Base-by-base conservation (phyloP, 2,888 invertebrate species). In the Iselma pallidipennis region DNA sequence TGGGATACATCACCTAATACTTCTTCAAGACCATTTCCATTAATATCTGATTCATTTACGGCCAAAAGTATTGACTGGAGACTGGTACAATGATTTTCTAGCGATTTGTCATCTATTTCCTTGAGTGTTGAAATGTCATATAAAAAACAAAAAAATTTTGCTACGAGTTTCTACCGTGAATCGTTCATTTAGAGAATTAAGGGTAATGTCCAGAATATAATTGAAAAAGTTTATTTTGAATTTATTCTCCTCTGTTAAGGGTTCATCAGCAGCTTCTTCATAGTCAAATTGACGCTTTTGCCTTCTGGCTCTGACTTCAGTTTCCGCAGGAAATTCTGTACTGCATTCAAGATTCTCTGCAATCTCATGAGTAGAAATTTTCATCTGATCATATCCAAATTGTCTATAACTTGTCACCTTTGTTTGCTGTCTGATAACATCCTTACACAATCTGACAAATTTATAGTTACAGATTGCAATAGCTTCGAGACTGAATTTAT, bases 391-490 rank as follows among this genome's bases (percentile, higher is more conserved):
- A n/a, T n/a, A n/a, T n/a, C n/a, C n/a, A n/a, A n/a, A n/a, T n/a
- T n/a, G n/a, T n/a, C n/a, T n/a, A n/a, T n/a, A n/a, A n/a, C n/a
- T n/a, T n/a, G n/a, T n/a, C n/a, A n/a, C 59, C 53, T 65, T 63
- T 63, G 62, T 59, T 59, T 59, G 56, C 49, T 61, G 4, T 25
- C 25, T 25, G 25, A 25, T 25, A 25, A 25, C 55, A 64, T 61
- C 59, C 61, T 51, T 55, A 61, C 58, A 58, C 55, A 61, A 59
- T 65, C 59, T 60, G 58, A 63, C 56, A 63, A 57, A 61, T 66
- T 63, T 63, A 66, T 63, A 53, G 63, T 60, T 63, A n/a, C n/a
- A 63, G 49, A 65, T 65, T 65, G 59, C 65, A 65, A 54, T 57
- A 57, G 55, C 63, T 63, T 63, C 50, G 59, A 61, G 59, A 63